phyloP scores from a whole-genome alignment of 1,140 invertebrate genomes.

The Drosophila obscura region DNA sequence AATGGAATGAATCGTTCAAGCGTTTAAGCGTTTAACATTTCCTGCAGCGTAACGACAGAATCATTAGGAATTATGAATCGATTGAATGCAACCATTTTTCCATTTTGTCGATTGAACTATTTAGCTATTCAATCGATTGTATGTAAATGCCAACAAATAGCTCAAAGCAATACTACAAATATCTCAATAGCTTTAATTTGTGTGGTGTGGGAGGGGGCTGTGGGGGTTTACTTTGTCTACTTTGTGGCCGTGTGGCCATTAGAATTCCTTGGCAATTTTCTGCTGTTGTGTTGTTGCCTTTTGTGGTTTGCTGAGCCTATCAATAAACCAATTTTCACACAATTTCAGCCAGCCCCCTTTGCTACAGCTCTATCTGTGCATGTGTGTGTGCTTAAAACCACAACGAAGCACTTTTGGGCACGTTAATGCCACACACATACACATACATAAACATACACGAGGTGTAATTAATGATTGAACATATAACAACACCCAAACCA shows the following conservation, averaged over 20 bases:
- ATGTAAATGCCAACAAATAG: too few species aligned
- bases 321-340: slow-evolving; percentile 74
- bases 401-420: slow-evolving; percentile 78
- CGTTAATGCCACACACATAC: slow-evolving; percentile 60
- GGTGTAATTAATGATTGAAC: slow-evolving; percentile 75
- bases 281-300: slow-evolving; percentile 9
- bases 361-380: not conserved
- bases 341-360: too few species aligned
- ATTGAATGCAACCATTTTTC: slow-evolving; percentile 30
- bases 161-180: not conserved
- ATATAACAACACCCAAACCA: not conserved
- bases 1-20: not conserved
- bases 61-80: not conserved
- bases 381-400: slow-evolving; percentile 50
- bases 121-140: too few species aligned
- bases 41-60: not conserved
- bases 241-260: slow-evolving; percentile 14
- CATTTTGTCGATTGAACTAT: slow-evolving; percentile 5
- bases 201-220: slow-evolving; percentile 1
- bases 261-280: slow-evolving; percentile 21
- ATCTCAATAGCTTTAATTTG: slow-evolving; percentile 16
- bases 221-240: not conserved
- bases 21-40: not conserved
- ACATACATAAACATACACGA: slow-evolving; percentile 7
- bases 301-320: slow-evolving; percentile 52